Evolutionary conservation across 2,888 invertebrate genomes (phyloP).

Genomic region (Creontiades dilutus): DNA sequence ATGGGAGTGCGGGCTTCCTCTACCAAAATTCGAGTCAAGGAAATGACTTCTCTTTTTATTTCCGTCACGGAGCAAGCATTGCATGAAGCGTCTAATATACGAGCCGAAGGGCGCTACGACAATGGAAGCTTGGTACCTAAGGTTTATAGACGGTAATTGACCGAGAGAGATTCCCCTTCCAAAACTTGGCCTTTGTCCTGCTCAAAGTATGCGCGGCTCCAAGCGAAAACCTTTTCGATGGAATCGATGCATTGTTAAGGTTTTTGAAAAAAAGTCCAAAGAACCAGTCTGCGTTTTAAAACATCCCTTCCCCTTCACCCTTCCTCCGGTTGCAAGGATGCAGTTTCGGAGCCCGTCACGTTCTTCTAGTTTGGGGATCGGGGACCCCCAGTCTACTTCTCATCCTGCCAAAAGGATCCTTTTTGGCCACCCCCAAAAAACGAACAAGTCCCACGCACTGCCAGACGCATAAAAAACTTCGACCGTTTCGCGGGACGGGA

Average conservation of each 20-base stretch:
- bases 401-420: constrained; percentile 21
- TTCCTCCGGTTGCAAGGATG: not conserved
- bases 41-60: not conserved
- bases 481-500: constrained; percentile 3
- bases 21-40: too few relatives aligned
- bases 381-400: constrained; percentile 8
- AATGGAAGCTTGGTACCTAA: not conserved
- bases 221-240: constrained; percentile 18
- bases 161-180: constrained; percentile 30
- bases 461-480: constrained; percentile 49
- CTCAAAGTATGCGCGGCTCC: constrained; percentile 29
- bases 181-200: constrained; percentile 13
- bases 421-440: constrained; percentile 37
- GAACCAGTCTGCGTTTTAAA: constrained; percentile 6
- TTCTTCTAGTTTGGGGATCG: not conserved
- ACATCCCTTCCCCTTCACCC: not conserved
- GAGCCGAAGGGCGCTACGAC: constrained; percentile 23
- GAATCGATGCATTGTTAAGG: constrained; percentile 32
- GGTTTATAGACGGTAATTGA: constrained; percentile 54
- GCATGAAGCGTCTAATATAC: constrained; percentile 50
- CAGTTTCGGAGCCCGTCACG: constrained; percentile 41
- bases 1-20: too few relatives aligned
- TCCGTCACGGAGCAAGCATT: not conserved
- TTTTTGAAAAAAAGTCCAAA: not conserved
- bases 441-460: constrained; percentile 15